Conservation (phyloP, 2,113 vertebrate species). For the Prochilodus magdalenae region DNA sequence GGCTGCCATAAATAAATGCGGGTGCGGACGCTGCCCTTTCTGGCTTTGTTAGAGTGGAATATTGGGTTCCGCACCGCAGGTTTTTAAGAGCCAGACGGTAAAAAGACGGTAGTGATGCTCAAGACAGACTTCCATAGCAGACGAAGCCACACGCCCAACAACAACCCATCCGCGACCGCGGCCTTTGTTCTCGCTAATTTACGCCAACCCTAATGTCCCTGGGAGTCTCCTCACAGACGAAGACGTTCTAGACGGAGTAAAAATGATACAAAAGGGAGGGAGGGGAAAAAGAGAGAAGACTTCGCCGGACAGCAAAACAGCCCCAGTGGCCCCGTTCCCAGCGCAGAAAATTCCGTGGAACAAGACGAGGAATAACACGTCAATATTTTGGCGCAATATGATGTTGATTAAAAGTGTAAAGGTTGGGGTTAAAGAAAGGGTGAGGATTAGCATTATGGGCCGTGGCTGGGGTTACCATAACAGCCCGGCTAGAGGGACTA, state of each 20-base stretch:
- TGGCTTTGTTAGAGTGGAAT: constrained; percentile 68
- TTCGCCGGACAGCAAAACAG: constrained; percentile 55
- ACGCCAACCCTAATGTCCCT: constrained; percentile 68
- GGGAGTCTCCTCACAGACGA: constrained; percentile 66
- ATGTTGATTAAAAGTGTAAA: constrained; percentile 84
- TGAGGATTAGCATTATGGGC: constrained; percentile 76
- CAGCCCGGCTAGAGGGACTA: constrained; percentile 77
- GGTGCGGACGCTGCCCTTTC: constrained; percentile 51
- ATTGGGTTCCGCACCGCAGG: constrained; percentile 66
- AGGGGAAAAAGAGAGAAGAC: not conserved
- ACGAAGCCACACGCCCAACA: constrained; percentile 62
- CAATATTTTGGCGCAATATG: constrained; percentile 79
- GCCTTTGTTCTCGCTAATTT: constrained; percentile 73
- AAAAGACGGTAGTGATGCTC: constrained; percentile 57
- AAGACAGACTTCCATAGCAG: constrained; percentile 68
- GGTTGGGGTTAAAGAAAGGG: constrained; percentile 80
- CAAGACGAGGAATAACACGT: constrained; percentile 70
- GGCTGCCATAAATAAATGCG: constrained; percentile 64
- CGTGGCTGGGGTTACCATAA: constrained; percentile 80
- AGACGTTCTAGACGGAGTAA: constrained; percentile 57
- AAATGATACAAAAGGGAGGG: constrained; percentile 21
- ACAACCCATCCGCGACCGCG: constrained; percentile 61
- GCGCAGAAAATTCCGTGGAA: constrained; percentile 64
- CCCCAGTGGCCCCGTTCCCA: constrained; percentile 62
- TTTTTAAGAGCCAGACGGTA: constrained; percentile 63